Percentiles rank a stretch among this genome's conserved stretches.
Evolutionary conservation across 2,888 invertebrate genomes (phyloP).

Genomic region (Erebia epiphron): DNA sequence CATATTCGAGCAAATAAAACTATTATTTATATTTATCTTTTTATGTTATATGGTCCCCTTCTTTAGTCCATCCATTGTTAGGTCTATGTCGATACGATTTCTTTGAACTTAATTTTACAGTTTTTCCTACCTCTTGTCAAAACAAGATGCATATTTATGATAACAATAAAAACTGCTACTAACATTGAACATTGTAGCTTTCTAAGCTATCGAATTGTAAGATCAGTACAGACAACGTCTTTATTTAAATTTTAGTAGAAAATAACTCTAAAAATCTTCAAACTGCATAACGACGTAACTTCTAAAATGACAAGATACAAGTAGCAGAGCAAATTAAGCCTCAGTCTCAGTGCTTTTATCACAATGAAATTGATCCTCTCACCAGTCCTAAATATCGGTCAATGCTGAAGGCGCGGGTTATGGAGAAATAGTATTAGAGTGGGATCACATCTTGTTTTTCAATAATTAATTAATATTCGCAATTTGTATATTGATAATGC

Average conservation of each 20-base stretch:
- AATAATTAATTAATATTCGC: too few species aligned
- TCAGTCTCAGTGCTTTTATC: too few species aligned
- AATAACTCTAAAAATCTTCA: not conserved
- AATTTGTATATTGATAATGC: too few species aligned
- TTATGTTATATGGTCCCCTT: not conserved
- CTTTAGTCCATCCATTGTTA: not conserved
- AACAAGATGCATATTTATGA: slow-evolving; percentile 1
- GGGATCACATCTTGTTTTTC: too few species aligned
- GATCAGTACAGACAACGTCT: not conserved
- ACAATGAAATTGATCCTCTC: too few species aligned
- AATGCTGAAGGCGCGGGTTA: too few species aligned
- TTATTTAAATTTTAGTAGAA: not conserved
- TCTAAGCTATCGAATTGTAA: not conserved
- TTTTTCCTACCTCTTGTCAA: not conserved
- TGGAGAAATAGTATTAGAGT: too few species aligned
- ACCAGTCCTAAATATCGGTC: too few species aligned
- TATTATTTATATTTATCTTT: too few species aligned
- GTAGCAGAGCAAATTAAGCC: too few species aligned
- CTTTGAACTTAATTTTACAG: not conserved
- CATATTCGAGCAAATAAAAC: too few species aligned
- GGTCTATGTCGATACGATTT: not conserved
- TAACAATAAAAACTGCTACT: not conserved
- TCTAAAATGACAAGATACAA: not conserved
- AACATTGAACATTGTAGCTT: slow-evolving; percentile 1
- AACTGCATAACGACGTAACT: not conserved